Evolutionary conservation across 2,888 invertebrate genomes (phyloP), one percentile per base, ranked within the genome.

Genomic region (Hypena proboscidalis): DNA sequence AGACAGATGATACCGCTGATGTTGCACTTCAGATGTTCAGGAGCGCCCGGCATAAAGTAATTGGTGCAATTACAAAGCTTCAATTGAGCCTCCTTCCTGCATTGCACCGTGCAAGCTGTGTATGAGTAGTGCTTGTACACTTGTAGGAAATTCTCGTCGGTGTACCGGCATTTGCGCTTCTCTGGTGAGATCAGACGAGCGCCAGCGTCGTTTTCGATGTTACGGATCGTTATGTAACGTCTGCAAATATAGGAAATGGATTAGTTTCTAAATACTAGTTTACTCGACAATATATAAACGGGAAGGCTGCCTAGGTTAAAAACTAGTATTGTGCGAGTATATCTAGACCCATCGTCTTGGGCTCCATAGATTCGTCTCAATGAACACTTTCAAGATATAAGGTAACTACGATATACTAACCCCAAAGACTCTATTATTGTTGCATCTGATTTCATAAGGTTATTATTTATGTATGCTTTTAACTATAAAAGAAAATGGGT

Each of bases 131-230:
- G 90, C 0, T 84, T 83, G 70, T 94, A 94, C 0, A 95, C 93
- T 22, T 87, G 67, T 31, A 90, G 51, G 21, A 74, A 79, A 54
- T 93, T 91, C 77, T 96, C 96, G 52, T 95, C 93, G 0, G 91
- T 92, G 66, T 95, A 96, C 2, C 95, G 93, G 71, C 96, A 96
- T 70, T 94, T 94, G n/a, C 96, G 91, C 72, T 95, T 95, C 3
- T 84, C 76, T 0, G 95, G 92, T 9, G 92, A 85, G 2, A 95
- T 93, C 37, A 92, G 85, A 1, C 93, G 91, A 0, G 94, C 94
- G 47, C 93, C 93, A 1, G 91, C 91, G 60, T 95, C 94, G 73
- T 95, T 95, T 61, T 94, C 94, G 32, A 95, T 94, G 61, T 95
- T 93, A 6, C 90, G 85, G 47, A 93, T 85, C 1, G 92, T 84